phyloP scores from a whole-genome alignment of 1,140 invertebrate genomes.

The Belonocnema kinseyi region DNA sequence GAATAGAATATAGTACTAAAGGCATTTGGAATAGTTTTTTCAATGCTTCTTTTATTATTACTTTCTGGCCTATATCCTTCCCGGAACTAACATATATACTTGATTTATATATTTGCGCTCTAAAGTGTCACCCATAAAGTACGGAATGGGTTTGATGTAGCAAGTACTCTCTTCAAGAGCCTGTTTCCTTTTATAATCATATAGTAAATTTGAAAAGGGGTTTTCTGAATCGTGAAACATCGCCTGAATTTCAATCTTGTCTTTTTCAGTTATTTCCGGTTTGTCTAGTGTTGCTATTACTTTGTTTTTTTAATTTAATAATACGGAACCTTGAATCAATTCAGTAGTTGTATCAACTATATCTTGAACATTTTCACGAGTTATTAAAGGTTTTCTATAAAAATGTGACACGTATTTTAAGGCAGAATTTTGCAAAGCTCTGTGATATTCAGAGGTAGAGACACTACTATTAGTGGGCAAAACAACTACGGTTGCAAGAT shows the following conservation, averaged over 20 bases:
- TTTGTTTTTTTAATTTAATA: not conserved
- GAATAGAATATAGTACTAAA: not conserved
- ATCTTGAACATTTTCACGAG: not conserved
- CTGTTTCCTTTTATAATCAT: slow-evolving; percentile 5
- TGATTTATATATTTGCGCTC: not conserved
- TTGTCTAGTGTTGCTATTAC: not conserved
- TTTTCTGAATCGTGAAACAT: not conserved
- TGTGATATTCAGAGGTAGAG: not conserved
- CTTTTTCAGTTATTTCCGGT: not conserved
- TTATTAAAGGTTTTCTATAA: not conserved
- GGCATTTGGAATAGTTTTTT: slow-evolving; percentile 4
- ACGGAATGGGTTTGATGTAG: not conserved
- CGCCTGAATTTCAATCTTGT: not conserved
- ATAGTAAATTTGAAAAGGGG: not conserved
- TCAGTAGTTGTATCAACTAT: not conserved
- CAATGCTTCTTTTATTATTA: not conserved
- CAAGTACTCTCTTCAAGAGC: not conserved
- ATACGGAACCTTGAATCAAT: not conserved
- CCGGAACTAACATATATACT: not conserved
- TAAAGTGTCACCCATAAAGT: slow-evolving; percentile 1
- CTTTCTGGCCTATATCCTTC: not conserved
- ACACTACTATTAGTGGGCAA: not conserved
- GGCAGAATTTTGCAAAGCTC: not conserved
- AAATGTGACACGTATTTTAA: slow-evolving; percentile 14
- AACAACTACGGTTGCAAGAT: not conserved